Conservation (phyloP, 2,113 vertebrate genomes). For the Orycteropus afer region DNA sequence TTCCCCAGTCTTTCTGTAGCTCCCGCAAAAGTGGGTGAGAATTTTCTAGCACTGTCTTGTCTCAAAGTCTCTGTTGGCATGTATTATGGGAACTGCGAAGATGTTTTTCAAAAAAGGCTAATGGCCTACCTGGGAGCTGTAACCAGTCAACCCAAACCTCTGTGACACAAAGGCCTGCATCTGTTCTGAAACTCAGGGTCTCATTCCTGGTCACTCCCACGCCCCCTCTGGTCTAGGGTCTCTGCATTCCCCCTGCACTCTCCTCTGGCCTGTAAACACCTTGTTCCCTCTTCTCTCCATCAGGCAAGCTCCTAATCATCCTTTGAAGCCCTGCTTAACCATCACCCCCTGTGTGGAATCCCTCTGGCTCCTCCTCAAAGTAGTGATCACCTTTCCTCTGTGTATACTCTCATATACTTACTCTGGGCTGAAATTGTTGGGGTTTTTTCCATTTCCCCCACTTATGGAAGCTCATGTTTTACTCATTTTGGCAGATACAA, state of each 20-base stretch:
- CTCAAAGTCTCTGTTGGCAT: neutral
- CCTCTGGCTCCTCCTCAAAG: neutral
- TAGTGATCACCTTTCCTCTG: neutral
- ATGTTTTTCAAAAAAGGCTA: neutral
- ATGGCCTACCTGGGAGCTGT: neutral
- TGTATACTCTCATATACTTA: neutral
- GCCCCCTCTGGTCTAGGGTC: neutral
- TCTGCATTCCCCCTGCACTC: neutral
- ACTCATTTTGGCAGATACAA: neutral
- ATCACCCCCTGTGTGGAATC: neutral
- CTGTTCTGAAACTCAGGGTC: neutral
- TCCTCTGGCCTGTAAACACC: neutral
- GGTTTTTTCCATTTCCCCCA: neutral
- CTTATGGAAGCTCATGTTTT: neutral
- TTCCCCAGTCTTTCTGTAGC: neutral
- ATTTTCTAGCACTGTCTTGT: slow-evolving; percentile 3
- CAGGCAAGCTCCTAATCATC: neutral
- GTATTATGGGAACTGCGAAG: neutral
- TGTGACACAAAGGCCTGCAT: neutral
- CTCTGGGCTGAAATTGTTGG: neutral
- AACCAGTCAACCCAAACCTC: neutral
- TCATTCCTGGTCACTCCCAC: neutral
- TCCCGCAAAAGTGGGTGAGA: neutral
- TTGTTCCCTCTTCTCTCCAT: neutral
- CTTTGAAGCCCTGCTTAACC: neutral